Percentiles rank a stretch among this genome's conserved stretches.
These are phyloP conservation scores for Ophioninae sp. DNA, from an alignment of 2,888 invertebrate genomes.

Conservation along the genomic window DNA sequence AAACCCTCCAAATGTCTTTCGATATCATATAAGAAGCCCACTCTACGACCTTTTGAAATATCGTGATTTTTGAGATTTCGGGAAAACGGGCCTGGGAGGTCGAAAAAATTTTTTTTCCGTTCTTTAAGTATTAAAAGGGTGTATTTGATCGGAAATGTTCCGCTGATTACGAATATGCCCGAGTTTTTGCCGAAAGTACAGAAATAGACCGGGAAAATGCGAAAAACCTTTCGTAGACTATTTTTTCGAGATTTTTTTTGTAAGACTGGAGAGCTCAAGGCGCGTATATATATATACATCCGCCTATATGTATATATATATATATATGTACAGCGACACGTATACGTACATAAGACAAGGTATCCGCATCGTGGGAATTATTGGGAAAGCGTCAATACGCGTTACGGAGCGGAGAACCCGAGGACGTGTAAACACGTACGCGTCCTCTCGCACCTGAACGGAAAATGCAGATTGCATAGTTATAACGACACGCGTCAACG, in stretches of 20 bases:
- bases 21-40: no score
- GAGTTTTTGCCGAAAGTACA: no score
- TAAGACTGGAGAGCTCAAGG: background rate
- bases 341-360: background rate
- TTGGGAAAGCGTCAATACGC: slow-evolving; percentile 78
- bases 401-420: slow-evolving; percentile 66
- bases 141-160: no score
- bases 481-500: background rate
- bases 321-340: background rate
- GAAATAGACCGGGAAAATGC: no score
- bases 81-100: no score
- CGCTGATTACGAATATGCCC: no score
- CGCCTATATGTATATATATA: slow-evolving; percentile 36
- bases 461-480: slow-evolving; percentile 1
- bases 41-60: no score
- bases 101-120: no score
- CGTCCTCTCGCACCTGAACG: slow-evolving; percentile 27
- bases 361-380: slow-evolving; percentile 72
- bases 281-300: background rate
- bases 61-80: no score
- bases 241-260: background rate
- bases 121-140: no score
- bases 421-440: background rate
- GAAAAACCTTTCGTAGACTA: no score
- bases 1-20: no score